Percentiles rank a stretch among this genome's conserved stretches.
Evolutionary conservation across 2,888 invertebrate genomes (phyloP).

Genomic region (Hirtodrosophila confusa): DNA sequence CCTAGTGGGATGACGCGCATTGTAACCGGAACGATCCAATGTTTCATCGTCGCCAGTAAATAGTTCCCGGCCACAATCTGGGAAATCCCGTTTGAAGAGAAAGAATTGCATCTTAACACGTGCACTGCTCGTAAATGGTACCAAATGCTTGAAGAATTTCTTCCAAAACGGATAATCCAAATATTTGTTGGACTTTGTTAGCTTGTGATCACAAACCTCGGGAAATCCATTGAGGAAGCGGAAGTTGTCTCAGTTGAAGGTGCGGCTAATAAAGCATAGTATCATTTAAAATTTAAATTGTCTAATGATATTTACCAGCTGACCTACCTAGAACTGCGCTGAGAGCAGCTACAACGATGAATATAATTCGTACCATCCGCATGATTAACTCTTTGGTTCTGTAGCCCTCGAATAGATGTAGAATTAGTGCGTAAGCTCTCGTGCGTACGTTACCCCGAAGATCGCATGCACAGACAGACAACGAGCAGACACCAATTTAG

Average conservation of each 20-base stretch:
- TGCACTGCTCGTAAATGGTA: conserved; percentile 72
- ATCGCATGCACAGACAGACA: conserved; percentile 2
- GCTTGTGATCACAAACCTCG: conserved; percentile 70
- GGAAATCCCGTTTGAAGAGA: conserved; percentile 80
- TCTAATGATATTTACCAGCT: background rate
- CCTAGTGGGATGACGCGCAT: conserved; percentile 82
- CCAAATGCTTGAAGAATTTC: conserved; percentile 77
- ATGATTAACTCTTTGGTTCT: conserved; percentile 5
- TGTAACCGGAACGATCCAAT: conserved; percentile 75
- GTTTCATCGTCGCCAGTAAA: conserved; percentile 70
- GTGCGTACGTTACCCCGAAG: conserved; percentile 40
- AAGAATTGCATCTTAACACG: conserved; percentile 81
- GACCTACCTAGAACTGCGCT: conserved; percentile 24
- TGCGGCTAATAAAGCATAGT: conserved; percentile 23
- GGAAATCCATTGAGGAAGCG: conserved; percentile 27
- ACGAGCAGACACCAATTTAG: conserved; percentile 20
- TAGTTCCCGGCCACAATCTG: conserved; percentile 81
- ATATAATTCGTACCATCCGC: conserved; percentile 6
- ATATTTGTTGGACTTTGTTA: conserved; percentile 67
- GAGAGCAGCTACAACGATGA: conserved; percentile 10
- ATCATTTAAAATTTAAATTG: background rate
- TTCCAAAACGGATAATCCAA: conserved; percentile 79
- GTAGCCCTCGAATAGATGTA: conserved; percentile 3
- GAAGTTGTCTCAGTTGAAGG: conserved; percentile 30
- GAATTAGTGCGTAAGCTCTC: conserved; percentile 25